Evolutionary conservation across 2,888 invertebrate species (phyloP), one percentile per base, ranked within the genome.

Genomic region (Galerucella nymphaeae): DNA sequence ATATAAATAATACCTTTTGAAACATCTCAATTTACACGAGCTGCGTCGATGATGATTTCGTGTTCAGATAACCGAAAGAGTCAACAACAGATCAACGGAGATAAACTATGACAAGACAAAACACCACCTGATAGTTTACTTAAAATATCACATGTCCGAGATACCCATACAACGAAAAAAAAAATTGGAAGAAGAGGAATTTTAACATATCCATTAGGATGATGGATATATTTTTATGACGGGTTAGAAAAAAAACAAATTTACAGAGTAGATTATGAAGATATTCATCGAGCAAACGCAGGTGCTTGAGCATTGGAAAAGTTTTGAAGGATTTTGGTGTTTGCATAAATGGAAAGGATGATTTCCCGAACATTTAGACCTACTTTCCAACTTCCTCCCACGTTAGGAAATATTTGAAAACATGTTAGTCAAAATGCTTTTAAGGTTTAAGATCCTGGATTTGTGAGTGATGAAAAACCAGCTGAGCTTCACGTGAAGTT

Each of bases 1-100:
- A 63, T 63, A 63, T 63, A 16, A 63, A 63, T 63, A 55, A 59
- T 59, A 30, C 10, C 14, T 66, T 66, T 66, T 18, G 57, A 66
- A 66, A 66, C 58, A 66, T 66, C 66, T 66, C 66, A 66, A 66
- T 66, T 66, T 66, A 66, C 66, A 66, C 53, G 57, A 57, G 11
- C 42, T 42, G 66, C 30, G 38, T 53, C 10, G 10, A 10, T 66
- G 55, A 55, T 30, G 66, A 41, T 66, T 30, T 57, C 41, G 55
- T 57, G 50, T 18, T 45, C 42, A 66, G 66, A 66, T 66, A 66
- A 66, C 42, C 55, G 20, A n/a, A 59, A 66, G 57, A 58, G 53
- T 66, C 66, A 58, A 66, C 58, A 20, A 64, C 16, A 59, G 30
- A 59, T 59, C 30, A 4, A 59, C n/a, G 11, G n/a, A 59, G n/a